phyloP scores from a whole-genome alignment of 2,888 invertebrate species.

The Chironomus riparius region DNA sequence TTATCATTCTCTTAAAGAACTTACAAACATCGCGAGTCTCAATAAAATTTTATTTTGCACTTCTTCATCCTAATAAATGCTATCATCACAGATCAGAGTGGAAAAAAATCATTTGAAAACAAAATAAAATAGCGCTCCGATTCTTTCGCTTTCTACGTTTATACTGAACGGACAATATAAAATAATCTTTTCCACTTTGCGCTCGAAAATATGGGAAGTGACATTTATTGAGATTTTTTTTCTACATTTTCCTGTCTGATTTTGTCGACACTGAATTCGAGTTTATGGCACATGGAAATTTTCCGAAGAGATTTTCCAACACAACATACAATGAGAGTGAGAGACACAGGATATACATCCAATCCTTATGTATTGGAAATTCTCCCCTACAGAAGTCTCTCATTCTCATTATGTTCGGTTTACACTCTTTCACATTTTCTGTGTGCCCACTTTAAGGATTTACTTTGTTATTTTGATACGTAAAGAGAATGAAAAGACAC shows the following conservation, averaged over 20 bases:
- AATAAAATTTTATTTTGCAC: conserved; percentile 23
- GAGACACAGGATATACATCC: neutral
- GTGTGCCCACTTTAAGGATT: too few species aligned
- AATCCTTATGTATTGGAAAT: too few species aligned
- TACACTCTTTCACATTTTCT: too few species aligned
- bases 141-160: conserved; percentile 16
- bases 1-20: neutral
- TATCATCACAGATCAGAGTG: conserved; percentile 24
- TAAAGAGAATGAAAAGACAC: neutral
- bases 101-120: conserved; percentile 13
- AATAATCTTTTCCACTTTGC: conserved; percentile 16
- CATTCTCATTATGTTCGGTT: too few species aligned
- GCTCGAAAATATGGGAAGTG: neutral
- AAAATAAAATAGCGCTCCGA: conserved; percentile 15
- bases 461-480: too few species aligned
- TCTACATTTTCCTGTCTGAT: neutral
- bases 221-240: conserved; percentile 5
- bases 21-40: neutral
- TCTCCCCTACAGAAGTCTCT: too few species aligned
- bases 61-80: conserved; percentile 18
- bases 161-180: conserved; percentile 11
- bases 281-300: conserved; percentile 17
- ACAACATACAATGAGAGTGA: neutral
- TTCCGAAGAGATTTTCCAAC: neutral
- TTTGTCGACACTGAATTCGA: neutral